These are phyloP conservation scores for Pseudochaenichthys georgianus DNA, from an alignment of 2,797 vertebrate genomes.

Conservation along the genomic window DNA sequence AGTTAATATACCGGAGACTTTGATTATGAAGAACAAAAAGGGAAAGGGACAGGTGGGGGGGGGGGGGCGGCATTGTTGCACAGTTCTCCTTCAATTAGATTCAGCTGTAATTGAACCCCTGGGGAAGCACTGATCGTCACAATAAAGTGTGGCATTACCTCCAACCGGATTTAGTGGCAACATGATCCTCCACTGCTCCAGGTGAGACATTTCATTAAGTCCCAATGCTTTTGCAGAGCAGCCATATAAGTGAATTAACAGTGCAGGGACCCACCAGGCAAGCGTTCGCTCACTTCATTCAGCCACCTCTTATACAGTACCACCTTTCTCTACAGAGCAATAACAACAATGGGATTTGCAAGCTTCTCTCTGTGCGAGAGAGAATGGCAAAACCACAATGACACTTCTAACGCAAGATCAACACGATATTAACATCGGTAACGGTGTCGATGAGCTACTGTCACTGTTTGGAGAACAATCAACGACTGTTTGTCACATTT, in stretches of 20 bases:
- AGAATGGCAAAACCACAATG: conserved; percentile 30
- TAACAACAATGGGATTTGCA: conserved; percentile 55
- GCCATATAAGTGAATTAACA: conserved; percentile 79
- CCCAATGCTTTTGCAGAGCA: conserved; percentile 78
- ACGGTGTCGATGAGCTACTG: background rate
- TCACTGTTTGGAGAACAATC: conserved; percentile 24
- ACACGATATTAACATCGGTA: background rate
- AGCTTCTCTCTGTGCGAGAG: conserved; percentile 18
- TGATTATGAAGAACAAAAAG: conserved; percentile 77
- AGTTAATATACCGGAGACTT: conserved; percentile 71
- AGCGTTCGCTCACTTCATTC: conserved; percentile 47
- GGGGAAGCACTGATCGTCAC: conserved; percentile 79
- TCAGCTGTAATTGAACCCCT: conserved; percentile 77
- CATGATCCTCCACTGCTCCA: conserved; percentile 80
- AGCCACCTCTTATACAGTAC: conserved; percentile 42
- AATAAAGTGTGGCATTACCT: conserved; percentile 85
- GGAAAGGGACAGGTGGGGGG: conserved; percentile 55
- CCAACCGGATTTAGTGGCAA: conserved; percentile 85
- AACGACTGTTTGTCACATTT: conserved; percentile 24
- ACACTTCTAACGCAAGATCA: conserved; percentile 43
- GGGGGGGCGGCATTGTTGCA: conserved; percentile 61
- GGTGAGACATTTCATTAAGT: conserved; percentile 87
- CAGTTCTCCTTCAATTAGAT: conserved; percentile 78
- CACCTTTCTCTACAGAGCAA: conserved; percentile 42
- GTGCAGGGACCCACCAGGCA: conserved; percentile 69